Evolutionary conservation across 2,888 invertebrate genomes (phyloP).

Genomic region (Ramazzottius varieornatus): DNA sequence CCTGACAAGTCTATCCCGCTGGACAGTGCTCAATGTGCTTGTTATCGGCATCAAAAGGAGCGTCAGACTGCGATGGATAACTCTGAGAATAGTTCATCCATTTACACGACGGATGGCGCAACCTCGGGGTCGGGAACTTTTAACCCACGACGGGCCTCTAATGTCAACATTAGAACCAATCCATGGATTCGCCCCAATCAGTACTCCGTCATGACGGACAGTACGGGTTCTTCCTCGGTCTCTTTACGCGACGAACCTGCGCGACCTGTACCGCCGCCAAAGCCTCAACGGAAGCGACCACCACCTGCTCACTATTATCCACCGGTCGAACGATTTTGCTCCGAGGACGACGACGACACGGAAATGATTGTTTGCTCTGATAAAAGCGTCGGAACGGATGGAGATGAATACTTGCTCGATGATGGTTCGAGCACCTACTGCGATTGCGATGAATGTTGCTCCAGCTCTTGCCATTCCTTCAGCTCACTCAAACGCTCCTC

Average conservation of each 20-base stretch:
- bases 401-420: neutral
- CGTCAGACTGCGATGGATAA: too few species aligned
- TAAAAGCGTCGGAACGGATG: constrained; percentile 1
- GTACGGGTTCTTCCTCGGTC: neutral
- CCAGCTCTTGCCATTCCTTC: neutral
- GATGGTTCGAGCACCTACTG: neutral
- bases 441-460: neutral
- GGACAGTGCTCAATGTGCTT: too few species aligned
- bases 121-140: neutral
- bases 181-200: neutral
- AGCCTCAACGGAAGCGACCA: neutral
- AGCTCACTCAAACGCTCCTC: neutral
- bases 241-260: neutral
- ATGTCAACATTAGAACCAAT: neutral
- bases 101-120: too few species aligned
- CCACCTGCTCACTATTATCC: neutral
- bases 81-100: too few species aligned
- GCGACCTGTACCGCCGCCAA: neutral
- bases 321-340: too few species aligned
- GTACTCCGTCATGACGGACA: neutral
- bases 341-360: neutral
- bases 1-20: too few species aligned
- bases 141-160: neutral
- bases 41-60: too few species aligned
- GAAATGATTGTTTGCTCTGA: neutral